phyloP scores from a whole-genome alignment of 2,888 invertebrate genomes.

The Aphrophora alni region DNA sequence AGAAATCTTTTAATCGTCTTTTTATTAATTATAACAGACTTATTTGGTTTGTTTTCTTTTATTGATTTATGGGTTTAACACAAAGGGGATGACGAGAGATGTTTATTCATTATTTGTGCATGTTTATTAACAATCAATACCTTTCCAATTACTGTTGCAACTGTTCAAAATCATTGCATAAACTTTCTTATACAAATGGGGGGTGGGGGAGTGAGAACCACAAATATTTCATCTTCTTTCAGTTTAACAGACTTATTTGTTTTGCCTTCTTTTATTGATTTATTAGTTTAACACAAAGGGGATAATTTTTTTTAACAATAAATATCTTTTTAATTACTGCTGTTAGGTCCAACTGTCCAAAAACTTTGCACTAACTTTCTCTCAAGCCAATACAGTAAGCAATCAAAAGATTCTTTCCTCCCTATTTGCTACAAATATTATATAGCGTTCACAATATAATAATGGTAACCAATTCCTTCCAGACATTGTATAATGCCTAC shows the following conservation, averaged over 20 bases:
- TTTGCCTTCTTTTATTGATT: neutral
- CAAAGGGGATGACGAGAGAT: neutral
- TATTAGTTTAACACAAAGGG: neutral
- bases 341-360: no score
- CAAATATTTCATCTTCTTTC: neutral
- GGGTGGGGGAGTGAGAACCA: neutral
- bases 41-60: neutral
- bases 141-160: neutral
- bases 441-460: no score
- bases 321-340: neutral
- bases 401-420: no score
- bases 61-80: neutral
- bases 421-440: no score
- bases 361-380: neutral
- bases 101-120: neutral
- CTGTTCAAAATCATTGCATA: neutral
- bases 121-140: neutral
- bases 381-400: no score
- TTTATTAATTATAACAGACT: neutral
- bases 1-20: neutral
- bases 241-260: neutral
- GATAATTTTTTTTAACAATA: neutral
- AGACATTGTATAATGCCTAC: no score
- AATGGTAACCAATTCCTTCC: no score
- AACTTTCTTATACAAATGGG: neutral